phyloP scores from a whole-genome alignment of 2,797 vertebrate genomes.

The Alfaro cultratus region DNA sequence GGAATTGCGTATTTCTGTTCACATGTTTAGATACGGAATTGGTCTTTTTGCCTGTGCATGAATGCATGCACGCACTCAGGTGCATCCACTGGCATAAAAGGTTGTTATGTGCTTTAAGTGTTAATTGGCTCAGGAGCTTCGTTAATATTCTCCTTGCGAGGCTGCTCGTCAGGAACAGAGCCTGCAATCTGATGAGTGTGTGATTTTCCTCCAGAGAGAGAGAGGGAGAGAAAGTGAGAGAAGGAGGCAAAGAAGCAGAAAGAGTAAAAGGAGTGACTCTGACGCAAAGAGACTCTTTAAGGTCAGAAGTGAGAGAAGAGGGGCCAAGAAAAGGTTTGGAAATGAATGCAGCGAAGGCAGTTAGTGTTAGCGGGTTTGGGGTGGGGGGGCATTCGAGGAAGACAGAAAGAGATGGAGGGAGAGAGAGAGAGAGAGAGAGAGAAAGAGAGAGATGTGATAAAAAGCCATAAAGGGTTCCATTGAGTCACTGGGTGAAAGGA shows the following conservation, averaged over 20 bases:
- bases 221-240: slow-evolving; percentile 37
- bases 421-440: slow-evolving; percentile 34
- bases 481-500: slow-evolving; percentile 74
- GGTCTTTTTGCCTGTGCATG: slow-evolving; percentile 12
- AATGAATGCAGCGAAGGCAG: slow-evolving; percentile 33
- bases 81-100: slow-evolving; percentile 72
- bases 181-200: slow-evolving; percentile 85
- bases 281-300: slow-evolving; percentile 68
- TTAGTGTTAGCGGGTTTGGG: slow-evolving; percentile 26
- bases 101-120: slow-evolving; percentile 84
- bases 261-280: slow-evolving; percentile 62
- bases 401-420: slow-evolving; percentile 45
- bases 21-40: slow-evolving; percentile 13
- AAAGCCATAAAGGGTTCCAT: slow-evolving; percentile 76
- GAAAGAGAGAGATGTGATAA: slow-evolving; percentile 67
- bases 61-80: slow-evolving; percentile 5
- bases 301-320: slow-evolving; percentile 66
- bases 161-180: slow-evolving; percentile 79
- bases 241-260: slow-evolving; percentile 28
- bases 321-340: slow-evolving; percentile 36
- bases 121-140: slow-evolving; percentile 84
- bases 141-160: slow-evolving; percentile 85
- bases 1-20: slow-evolving; percentile 19
- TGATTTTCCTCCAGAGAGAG: slow-evolving; percentile 76
- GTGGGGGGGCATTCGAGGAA: slow-evolving; percentile 35